Conservation (phyloP, 2,888 invertebrate genomes). For the Pseudococcus longispinus region DNA sequence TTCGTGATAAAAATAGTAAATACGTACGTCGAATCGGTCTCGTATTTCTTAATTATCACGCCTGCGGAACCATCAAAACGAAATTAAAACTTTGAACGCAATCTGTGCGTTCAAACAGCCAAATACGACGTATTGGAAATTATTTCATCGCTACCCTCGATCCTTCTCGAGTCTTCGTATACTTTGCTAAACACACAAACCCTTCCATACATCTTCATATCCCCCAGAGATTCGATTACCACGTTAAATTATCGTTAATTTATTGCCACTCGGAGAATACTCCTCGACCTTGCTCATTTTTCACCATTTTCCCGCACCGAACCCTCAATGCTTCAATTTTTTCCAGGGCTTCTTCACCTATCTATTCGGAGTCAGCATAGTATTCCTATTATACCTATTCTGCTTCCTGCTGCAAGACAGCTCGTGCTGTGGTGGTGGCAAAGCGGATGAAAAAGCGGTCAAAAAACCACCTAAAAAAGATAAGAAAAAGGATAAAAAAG, state of each 20-base stretch:
- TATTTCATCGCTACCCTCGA: background rate
- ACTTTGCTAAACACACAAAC: background rate
- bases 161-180: background rate
- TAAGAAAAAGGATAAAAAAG: slow-evolving; percentile 68
- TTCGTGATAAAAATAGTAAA: slow-evolving; percentile 29
- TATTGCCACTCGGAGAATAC: background rate
- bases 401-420: slow-evolving; percentile 93
- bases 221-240: background rate
- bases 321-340: background rate
- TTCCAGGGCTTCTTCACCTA: slow-evolving; percentile 87
- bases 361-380: slow-evolving; percentile 89
- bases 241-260: background rate
- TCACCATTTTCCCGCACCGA: slow-evolving; percentile 67
- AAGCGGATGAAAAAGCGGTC: slow-evolving; percentile 57
- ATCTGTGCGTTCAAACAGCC: background rate
- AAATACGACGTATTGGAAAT: background rate
- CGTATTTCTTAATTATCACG: slow-evolving; percentile 33
- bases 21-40: background rate
- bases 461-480: slow-evolving; percentile 66
- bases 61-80: slow-evolving; percentile 7
- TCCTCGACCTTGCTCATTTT: background rate
- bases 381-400: slow-evolving; percentile 92
- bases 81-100: background rate
- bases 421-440: slow-evolving; percentile 77
- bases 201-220: background rate